Evolutionary conservation across 2,888 invertebrate genomes (phyloP).

Genomic region (Drosophila acutilabella): DNA sequence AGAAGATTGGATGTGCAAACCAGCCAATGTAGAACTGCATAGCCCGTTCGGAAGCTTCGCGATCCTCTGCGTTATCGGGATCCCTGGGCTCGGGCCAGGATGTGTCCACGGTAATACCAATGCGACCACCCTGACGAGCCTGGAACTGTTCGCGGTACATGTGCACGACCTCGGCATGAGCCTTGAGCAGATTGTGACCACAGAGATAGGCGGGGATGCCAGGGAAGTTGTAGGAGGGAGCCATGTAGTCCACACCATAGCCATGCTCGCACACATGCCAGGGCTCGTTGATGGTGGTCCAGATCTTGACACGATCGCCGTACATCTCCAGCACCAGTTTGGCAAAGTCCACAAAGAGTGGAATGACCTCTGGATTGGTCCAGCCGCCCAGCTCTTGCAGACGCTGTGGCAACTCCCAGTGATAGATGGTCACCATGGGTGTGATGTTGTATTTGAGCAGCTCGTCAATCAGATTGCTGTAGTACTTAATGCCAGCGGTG

Average conservation of each 20-base stretch:
- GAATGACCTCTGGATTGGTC: conserved; percentile 88
- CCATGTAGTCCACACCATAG: conserved; percentile 87
- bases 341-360: conserved; percentile 88
- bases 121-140: conserved; percentile 86
- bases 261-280: conserved; percentile 85
- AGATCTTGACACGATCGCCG: conserved; percentile 88
- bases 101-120: conserved; percentile 88
- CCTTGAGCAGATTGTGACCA: conserved; percentile 90
- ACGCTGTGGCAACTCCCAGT: conserved; percentile 89
- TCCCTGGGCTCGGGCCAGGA: conserved; percentile 88
- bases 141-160: conserved; percentile 88
- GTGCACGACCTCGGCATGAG: conserved; percentile 90
- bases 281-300: conserved; percentile 93
- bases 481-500: conserved; percentile 90
- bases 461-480: conserved; percentile 91
- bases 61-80: conserved; percentile 86
- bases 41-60: conserved; percentile 87
- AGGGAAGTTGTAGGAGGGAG: conserved; percentile 87
- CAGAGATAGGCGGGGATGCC: conserved; percentile 89
- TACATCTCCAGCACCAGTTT: conserved; percentile 87
- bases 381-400: conserved; percentile 89
- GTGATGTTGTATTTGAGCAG: conserved; percentile 88
- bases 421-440: conserved; percentile 90
- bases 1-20: conserved; percentile 89
- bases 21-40: conserved; percentile 88